Percentiles rank a stretch among this genome's conserved stretches.
Conservation (phyloP, 2,888 invertebrate genomes). For the Leptinotarsa juncta region DNA sequence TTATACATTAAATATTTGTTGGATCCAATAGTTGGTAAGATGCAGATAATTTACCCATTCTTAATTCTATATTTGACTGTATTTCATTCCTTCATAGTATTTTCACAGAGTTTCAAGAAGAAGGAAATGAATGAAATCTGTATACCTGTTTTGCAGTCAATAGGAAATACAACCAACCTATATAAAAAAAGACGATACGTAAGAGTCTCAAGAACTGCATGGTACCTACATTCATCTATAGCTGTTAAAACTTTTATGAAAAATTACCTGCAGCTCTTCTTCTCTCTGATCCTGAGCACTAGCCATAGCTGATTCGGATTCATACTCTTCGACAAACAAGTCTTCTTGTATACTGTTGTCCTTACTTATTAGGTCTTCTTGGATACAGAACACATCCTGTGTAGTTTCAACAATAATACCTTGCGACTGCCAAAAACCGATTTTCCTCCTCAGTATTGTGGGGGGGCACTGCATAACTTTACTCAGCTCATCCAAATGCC, state of each 20-base stretch:
- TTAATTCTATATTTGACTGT: too few relatives aligned
- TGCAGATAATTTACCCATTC: too few relatives aligned
- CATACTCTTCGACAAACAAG: conserved; percentile 86
- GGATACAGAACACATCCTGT: conserved; percentile 78
- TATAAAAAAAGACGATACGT: too few relatives aligned
- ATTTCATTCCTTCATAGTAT: too few relatives aligned
- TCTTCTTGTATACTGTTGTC: conserved; percentile 71
- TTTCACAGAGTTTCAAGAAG: too few relatives aligned
- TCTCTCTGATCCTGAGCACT: conserved; percentile 94
- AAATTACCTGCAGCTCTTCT: conserved; percentile 84
- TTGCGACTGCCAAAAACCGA: conserved; percentile 95
- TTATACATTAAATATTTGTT: too few relatives aligned
- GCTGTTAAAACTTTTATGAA: neutral
- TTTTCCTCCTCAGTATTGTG: conserved; percentile 85
- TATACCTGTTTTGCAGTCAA: too few relatives aligned
- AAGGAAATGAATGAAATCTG: too few relatives aligned
- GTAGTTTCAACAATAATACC: conserved; percentile 84
- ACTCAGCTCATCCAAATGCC: conserved; percentile 89
- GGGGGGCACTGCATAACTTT: conserved; percentile 88
- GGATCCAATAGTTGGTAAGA: too few relatives aligned
- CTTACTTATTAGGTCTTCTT: conserved; percentile 73
- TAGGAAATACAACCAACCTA: too few relatives aligned
- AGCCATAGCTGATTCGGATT: conserved; percentile 93
- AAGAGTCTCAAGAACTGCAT: too few relatives aligned
- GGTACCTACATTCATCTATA: too few relatives aligned